A percentile compares a stretch with the other conserved stretches of the same genome.
Conservation (phyloP, 2,113 vertebrate species). For the Cavia porcellus region DNA sequence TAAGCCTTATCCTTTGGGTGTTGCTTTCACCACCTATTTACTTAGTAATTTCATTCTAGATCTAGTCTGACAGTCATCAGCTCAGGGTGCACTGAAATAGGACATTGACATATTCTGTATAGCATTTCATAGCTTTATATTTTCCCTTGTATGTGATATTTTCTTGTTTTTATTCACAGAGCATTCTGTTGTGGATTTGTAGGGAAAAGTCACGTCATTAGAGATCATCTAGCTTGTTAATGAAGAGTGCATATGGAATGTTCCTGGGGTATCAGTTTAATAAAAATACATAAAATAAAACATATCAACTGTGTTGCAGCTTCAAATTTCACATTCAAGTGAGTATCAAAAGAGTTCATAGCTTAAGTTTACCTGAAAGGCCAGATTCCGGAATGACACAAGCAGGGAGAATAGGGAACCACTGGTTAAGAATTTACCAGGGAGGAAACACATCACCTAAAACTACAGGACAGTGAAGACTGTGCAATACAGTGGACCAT, state of each 20-base stretch:
- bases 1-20: not conserved
- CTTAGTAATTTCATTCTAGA: not conserved
- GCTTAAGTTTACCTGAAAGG: not conserved
- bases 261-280: not conserved
- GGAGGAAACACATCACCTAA: not conserved
- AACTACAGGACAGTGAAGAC: not conserved
- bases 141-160: not conserved
- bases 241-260: not conserved
- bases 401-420: not conserved
- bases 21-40: not conserved
- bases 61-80: not conserved
- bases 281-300: not conserved
- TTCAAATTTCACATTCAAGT: conserved; percentile 30
- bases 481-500: not conserved
- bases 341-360: not conserved
- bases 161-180: not conserved
- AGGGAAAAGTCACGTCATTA: not conserved
- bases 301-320: not conserved
- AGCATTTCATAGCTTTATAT: not conserved
- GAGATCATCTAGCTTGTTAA: not conserved
- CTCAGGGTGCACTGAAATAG: not conserved
- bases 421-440: not conserved
- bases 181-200: not conserved
- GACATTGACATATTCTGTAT: not conserved
- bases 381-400: not conserved